These are phyloP conservation scores for Eustalomyia histrio DNA, from an alignment of 2,888 invertebrate genomes.

Conservation along the genomic window DNA sequence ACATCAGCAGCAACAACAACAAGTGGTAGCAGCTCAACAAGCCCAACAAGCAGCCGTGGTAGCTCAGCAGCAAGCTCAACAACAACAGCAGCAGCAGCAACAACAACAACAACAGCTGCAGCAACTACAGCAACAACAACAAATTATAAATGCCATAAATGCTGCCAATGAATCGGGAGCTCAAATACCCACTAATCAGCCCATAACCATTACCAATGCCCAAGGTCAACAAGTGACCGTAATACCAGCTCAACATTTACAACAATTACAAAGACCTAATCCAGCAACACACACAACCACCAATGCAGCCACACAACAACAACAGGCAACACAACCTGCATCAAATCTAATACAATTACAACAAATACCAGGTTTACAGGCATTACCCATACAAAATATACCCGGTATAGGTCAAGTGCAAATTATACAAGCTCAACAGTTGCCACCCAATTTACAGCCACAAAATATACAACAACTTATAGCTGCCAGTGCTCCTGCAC, in stretches of 20 bases:
- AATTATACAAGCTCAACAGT: constrained; percentile 80
- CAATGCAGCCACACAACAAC: constrained; percentile 24
- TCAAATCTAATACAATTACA: constrained; percentile 76
- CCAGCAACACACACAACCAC: constrained; percentile 49
- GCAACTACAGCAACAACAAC: constrained; percentile 72
- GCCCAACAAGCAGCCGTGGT: constrained; percentile 57
- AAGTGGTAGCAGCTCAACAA: constrained; percentile 56
- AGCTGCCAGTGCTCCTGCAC: constrained; percentile 65
- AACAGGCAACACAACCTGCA: constrained; percentile 65
- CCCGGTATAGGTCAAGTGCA: constrained; percentile 91
- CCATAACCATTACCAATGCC: constrained; percentile 86
- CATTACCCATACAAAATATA: constrained; percentile 88
- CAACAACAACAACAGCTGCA: constrained; percentile 67
- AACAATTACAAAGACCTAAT: constrained; percentile 75
- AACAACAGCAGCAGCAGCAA: constrained; percentile 64
- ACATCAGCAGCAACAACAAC: constrained; percentile 56
- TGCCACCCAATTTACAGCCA: constrained; percentile 76
- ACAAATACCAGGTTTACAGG: constrained; percentile 80
- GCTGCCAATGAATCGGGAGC: constrained; percentile 72
- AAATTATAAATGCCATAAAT: constrained; percentile 74
- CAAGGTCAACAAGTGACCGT: constrained; percentile 91
- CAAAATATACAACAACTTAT: constrained; percentile 74
- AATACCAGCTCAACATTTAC: constrained; percentile 86
- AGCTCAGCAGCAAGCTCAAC: constrained; percentile 66
- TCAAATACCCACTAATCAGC: constrained; percentile 80